Conservation (phyloP, 2,888 invertebrate genomes). For the Gastracanthus pulcherrimus region DNA sequence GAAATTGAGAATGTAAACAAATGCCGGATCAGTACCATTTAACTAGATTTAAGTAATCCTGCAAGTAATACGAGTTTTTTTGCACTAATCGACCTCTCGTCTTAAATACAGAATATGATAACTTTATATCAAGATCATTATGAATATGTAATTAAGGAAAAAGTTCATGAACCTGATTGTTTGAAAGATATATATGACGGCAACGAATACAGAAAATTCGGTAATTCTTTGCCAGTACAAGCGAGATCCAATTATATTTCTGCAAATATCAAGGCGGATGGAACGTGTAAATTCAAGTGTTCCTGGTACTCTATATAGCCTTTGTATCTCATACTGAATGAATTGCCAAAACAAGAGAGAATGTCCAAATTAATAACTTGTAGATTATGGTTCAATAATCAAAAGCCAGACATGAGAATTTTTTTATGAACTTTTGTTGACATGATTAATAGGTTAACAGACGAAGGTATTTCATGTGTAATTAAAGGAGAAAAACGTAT, state of each 20-base stretch:
- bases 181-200: constrained; percentile 28
- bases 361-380: background rate
- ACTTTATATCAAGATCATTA: constrained; percentile 15
- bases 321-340: constrained; percentile 27
- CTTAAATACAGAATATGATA: background rate
- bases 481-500: constrained; percentile 16
- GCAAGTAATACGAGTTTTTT: constrained; percentile 25
- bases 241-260: constrained; percentile 11
- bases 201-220: constrained; percentile 12
- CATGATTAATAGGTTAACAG: background rate
- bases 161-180: background rate
- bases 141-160: constrained; percentile 21
- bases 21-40: background rate
- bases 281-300: constrained; percentile 17
- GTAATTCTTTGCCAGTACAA: background rate
- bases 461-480: background rate
- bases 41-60: constrained; percentile 5
- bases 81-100: background rate
- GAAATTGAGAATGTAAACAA: background rate
- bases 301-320: constrained; percentile 43
- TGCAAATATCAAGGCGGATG: constrained; percentile 35
- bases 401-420: constrained; percentile 17
- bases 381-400: constrained; percentile 13
- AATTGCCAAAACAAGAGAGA: background rate
- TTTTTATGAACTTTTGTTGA: constrained; percentile 24